A percentile compares a stretch with the other conserved stretches of the same genome.
Evolutionary conservation across 92 coral and sea anemone species (phyloP).

Genomic region (Phenganax marumi): DNA sequence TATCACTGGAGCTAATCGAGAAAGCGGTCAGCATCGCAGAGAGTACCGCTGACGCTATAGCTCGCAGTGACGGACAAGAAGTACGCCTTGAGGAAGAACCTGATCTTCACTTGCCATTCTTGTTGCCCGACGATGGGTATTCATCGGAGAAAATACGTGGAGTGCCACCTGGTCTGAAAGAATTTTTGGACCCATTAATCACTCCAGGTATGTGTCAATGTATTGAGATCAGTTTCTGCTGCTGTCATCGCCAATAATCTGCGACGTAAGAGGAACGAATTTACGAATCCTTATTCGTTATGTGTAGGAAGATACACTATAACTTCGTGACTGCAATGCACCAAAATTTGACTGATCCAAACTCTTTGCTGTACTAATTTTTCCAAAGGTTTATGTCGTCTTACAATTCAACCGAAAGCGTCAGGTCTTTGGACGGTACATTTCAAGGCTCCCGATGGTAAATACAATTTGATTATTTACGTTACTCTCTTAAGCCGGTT

Average conservation of each 20-base stretch:
- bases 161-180: slow-evolving; percentile 88
- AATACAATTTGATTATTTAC: background rate
- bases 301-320: background rate
- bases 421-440: slow-evolving; percentile 95
- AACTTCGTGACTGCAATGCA: background rate
- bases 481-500: background rate
- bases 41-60: slow-evolving; percentile 89
- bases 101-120: slow-evolving; percentile 85
- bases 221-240: background rate
- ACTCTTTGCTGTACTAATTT: background rate
- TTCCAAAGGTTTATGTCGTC: slow-evolving; percentile 69
- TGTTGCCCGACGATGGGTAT: slow-evolving; percentile 94
- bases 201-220: slow-evolving; percentile 57
- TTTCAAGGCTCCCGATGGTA: slow-evolving; percentile 19
- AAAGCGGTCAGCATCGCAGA: slow-evolving; percentile 82
- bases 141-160: slow-evolving; percentile 94
- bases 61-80: slow-evolving; percentile 86
- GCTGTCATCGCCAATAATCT: no score
- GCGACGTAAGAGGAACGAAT: no score
- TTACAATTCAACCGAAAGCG: slow-evolving; percentile 77
- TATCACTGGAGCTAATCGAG: slow-evolving; percentile 68
- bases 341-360: no score
- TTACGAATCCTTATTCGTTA: background rate
- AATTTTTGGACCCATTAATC: slow-evolving; percentile 85
- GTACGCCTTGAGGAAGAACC: slow-evolving; percentile 92